Evolutionary conservation across 2,888 invertebrate species (phyloP), one percentile per base, ranked within the genome.

Genomic region (Xestia ashworthii): DNA sequence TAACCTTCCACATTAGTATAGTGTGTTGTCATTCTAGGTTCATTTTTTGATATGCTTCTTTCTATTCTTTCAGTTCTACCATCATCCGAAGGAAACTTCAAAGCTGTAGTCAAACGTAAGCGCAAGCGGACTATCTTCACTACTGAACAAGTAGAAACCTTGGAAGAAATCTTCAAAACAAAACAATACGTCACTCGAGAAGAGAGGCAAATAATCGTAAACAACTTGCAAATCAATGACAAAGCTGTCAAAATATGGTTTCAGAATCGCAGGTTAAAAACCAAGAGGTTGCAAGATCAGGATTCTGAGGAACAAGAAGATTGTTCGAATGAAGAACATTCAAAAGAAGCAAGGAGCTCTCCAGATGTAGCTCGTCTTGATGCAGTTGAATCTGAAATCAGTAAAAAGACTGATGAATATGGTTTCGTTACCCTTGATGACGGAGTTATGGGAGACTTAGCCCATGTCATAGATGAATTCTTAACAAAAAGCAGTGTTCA

Each of bases 231-330:
- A 76, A 94, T 98, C 1, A 97, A 97, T 14, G 98, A 98, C 88
- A 95, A 98, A 71, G 98, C 98, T 88, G 97, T 98, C 62, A 98
- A 98, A 93, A 98, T 98, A 22, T 98, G 98, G 98, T 98, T 98
- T 90, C 98, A 98, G 90, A 98, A 98, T 90, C 96, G 98, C 0
- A 94, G 98, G 0, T 98, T 98, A 97, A 98, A 98, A 85, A 93
- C 91, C 84, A 98, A 98, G 89, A 97, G 97, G 88, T 97, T 97
- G 71, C 92, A 83, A 19, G 84, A 89, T 1, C 48, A 82, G 22
- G 68, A 48, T 48, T 72, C 48, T 16, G 74, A 84, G 14, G 75
- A 74, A 67, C 41, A 46, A 58, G 79, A 78, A 53, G 69, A 84
- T 68, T 25, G 9, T 64, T 22, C n/a, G 8, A 75, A 66, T 65